phyloP scores from a whole-genome alignment of 2,888 invertebrate species.

The Watsonalla binaria region DNA sequence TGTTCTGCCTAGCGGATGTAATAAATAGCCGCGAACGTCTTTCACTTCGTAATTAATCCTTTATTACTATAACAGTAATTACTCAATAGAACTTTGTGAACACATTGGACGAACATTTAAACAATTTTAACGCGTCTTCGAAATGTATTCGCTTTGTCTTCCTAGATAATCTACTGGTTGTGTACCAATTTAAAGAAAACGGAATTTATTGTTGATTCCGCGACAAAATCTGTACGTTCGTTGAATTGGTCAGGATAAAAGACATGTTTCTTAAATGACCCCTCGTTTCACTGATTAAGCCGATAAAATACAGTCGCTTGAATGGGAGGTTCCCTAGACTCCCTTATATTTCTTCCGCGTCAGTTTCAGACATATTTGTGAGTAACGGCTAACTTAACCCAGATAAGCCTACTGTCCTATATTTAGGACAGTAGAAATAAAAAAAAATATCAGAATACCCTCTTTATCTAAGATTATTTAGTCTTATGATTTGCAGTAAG shows the following conservation, averaged over 20 bases:
- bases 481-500: too few relatives aligned
- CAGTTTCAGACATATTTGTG: slow-evolving; percentile 6
- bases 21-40: slow-evolving; percentile 19
- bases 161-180: too few relatives aligned
- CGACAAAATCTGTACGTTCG: background rate
- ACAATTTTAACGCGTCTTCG: background rate
- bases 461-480: too few relatives aligned
- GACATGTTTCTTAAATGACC: slow-evolving; percentile 11
- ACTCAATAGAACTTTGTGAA: background rate
- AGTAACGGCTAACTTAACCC: background rate
- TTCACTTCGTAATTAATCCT: slow-evolving; percentile 13
- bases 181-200: too few relatives aligned
- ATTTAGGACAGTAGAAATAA: too few relatives aligned
- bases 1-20: slow-evolving; percentile 23
- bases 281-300: slow-evolving; percentile 14
- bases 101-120: background rate
- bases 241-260: slow-evolving; percentile 1
- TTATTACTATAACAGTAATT: background rate
- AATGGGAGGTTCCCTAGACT: slow-evolving; percentile 4
- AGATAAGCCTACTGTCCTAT: too few relatives aligned
- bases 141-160: too few relatives aligned
- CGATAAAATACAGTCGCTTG: slow-evolving; percentile 16
- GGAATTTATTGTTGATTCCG: too few relatives aligned
- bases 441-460: too few relatives aligned
- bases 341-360: slow-evolving; percentile 7